Evolutionary conservation across 2,113 vertebrate species (phyloP).

Genomic region (Clarias gariepinus): DNA sequence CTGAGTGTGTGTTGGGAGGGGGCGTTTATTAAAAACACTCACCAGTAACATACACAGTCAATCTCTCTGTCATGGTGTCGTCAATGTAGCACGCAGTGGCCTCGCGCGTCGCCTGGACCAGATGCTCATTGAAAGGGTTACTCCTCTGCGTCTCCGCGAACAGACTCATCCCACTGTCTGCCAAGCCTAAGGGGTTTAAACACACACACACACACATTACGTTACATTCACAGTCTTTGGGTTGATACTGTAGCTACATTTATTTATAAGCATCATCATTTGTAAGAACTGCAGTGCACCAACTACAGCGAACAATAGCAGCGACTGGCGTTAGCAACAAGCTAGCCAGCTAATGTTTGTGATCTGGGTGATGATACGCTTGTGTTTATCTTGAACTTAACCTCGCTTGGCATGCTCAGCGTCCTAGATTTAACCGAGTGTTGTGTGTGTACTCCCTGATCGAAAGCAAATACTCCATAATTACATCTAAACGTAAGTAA

Average conservation of each 20-base stretch:
- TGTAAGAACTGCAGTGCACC: background rate
- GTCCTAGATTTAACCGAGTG: background rate
- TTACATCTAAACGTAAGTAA: background rate
- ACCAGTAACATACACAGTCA: constrained; percentile 18
- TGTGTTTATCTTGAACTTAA: background rate
- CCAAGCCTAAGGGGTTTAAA: background rate
- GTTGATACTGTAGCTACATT: background rate
- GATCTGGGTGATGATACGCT: too few species aligned
- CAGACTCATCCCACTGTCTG: constrained; percentile 14
- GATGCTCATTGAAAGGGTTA: background rate
- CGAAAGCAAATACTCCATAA: background rate
- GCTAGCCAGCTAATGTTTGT: background rate
- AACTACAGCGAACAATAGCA: background rate
- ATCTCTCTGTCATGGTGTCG: constrained; percentile 9
- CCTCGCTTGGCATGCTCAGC: background rate
- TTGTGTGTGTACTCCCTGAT: background rate
- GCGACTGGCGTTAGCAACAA: background rate
- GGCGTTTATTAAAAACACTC: background rate
- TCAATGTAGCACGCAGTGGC: constrained; percentile 13
- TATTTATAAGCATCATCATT: background rate
- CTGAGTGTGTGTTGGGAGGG: too few species aligned
- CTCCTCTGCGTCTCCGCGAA: constrained; percentile 21
- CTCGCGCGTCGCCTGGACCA: constrained; percentile 20
- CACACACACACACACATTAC: background rate
- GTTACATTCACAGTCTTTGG: background rate